Evolutionary conservation across 2,888 invertebrate species (phyloP), one percentile per base, ranked within the genome.

Genomic region (Buathra laborator): DNA sequence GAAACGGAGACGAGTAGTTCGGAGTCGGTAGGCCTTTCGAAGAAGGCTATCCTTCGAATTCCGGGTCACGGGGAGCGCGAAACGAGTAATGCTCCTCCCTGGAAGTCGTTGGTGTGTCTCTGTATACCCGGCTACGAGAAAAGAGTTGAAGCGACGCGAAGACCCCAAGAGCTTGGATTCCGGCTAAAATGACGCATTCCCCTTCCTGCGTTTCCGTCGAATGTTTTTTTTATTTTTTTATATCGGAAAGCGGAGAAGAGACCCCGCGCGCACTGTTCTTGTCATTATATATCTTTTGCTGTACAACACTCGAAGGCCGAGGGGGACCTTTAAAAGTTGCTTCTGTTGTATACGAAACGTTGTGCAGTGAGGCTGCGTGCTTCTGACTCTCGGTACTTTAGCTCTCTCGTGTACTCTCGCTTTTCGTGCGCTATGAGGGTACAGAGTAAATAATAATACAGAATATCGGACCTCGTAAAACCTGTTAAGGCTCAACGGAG

Each of bases 151-250:
- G 29, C 53, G 76, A 70, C 46, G 48, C 19, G 37, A 29, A 19
- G 53, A 76, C 51, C 64, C 19, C 76, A 37, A 53, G 46, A 62
- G 29, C 14, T 88, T 80, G 89, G 83, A 89, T 91, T 90, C 90
- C 86, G 88, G 87, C 89, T 90, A 90, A 88, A 87, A 88, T 89
- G 91, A 91, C 92, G 92, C 87, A 83, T 88, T 88, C 87, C 83
- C 86, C 85, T 77, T 37, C 9, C 9, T 37, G 24, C 9, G 86
- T 88, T 90, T 91, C 48, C 76, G 19, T 48, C 53, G 66, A 62
- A 51, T 46, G 2, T 48, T 66, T 77, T 48, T 48, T 68, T 70
- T 78, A 44, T 62, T 64, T 32, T 64, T 74, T 48, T 9, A 64
- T 70, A 66, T 71, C 37, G 62, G 62, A 70, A 79, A 72, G 19